Evolutionary conservation across 2,797 vertebrate species (phyloP).

Genomic region (Chaetodon trifasciatus): DNA sequence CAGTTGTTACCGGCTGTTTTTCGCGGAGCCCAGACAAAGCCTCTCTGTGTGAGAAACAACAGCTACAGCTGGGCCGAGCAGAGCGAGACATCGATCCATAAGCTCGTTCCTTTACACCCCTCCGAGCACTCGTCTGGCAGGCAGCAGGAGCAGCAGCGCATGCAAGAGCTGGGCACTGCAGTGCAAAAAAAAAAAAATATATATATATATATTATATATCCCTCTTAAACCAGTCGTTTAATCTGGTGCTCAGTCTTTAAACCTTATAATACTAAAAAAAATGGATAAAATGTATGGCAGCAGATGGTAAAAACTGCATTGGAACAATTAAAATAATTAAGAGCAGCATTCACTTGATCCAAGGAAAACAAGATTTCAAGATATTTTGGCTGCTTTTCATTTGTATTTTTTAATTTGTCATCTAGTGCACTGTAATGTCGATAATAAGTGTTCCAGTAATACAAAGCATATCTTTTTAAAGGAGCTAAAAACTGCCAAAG

Average conservation of each 20-base stretch:
- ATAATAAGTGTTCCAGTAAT: background rate
- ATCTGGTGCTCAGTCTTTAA: slow-evolving; percentile 35
- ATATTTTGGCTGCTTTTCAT: slow-evolving; percentile 17
- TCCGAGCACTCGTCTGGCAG: slow-evolving; percentile 69
- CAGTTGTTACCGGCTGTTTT: slow-evolving; percentile 80
- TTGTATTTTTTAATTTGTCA: slow-evolving; percentile 3
- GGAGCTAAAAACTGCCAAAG: background rate
- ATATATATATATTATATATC: background rate
- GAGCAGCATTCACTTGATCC: background rate
- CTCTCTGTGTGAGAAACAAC: slow-evolving; percentile 76
- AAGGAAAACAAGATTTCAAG: background rate
- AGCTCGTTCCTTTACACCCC: slow-evolving; percentile 71
- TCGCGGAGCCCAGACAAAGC: slow-evolving; percentile 69
- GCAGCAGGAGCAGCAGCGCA: slow-evolving; percentile 65
- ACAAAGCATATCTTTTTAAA: slow-evolving; percentile 11
- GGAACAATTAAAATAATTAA: slow-evolving; percentile 14
- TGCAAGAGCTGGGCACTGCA: slow-evolving; percentile 58
- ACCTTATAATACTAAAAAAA: background rate
- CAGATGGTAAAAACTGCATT: background rate
- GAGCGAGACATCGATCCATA: slow-evolving; percentile 78
- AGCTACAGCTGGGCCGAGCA: slow-evolving; percentile 73
- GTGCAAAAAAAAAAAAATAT: background rate
- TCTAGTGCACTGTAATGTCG: background rate
- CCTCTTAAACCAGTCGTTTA: slow-evolving; percentile 30
- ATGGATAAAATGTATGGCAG: slow-evolving; percentile 12